A percentile compares a stretch with the other conserved stretches of the same genome.
Conservation (phyloP, 2,113 vertebrate species). For the Macquaria ambigua region DNA sequence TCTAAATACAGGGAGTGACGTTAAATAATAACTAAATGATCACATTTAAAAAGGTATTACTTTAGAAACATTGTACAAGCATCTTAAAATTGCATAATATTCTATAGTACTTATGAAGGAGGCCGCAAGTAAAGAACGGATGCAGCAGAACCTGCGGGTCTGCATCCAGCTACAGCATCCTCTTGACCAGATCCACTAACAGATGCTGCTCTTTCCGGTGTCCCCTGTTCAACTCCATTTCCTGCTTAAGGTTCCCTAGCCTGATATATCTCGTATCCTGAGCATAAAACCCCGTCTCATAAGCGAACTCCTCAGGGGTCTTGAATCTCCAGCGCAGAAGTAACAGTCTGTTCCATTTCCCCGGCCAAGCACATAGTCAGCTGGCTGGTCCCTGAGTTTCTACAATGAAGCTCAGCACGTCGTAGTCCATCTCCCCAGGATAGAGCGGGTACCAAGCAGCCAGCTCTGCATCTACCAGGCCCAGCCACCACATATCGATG, state of each 20-base stretch:
- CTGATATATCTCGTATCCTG: background rate
- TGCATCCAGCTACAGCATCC: slow-evolving; percentile 22
- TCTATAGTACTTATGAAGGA: background rate
- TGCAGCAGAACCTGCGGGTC: background rate
- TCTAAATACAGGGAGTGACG: too few species aligned
- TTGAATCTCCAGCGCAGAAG: slow-evolving; percentile 1
- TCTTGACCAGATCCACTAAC: background rate
- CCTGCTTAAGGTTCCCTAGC: background rate
- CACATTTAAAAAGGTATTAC: too few species aligned
- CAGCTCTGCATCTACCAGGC: slow-evolving; percentile 16
- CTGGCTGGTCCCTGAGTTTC: slow-evolving; percentile 12
- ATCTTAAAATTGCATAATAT: too few species aligned
- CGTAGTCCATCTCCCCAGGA: background rate
- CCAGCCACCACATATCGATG: slow-evolving; percentile 23
- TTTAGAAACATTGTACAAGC: too few species aligned
- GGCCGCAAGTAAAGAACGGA: background rate
- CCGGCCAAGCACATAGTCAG: slow-evolving; percentile 27
- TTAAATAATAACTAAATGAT: background rate
- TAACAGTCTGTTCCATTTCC: background rate
- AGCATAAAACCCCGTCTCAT: background rate
- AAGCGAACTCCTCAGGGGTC: background rate
- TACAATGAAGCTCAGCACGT: background rate
- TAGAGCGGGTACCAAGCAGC: background rate
- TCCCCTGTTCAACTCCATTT: background rate
- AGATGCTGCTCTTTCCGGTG: background rate